Conservation (phyloP, 2,888 invertebrate genomes). For the Sabellastarte sp. region DNA sequence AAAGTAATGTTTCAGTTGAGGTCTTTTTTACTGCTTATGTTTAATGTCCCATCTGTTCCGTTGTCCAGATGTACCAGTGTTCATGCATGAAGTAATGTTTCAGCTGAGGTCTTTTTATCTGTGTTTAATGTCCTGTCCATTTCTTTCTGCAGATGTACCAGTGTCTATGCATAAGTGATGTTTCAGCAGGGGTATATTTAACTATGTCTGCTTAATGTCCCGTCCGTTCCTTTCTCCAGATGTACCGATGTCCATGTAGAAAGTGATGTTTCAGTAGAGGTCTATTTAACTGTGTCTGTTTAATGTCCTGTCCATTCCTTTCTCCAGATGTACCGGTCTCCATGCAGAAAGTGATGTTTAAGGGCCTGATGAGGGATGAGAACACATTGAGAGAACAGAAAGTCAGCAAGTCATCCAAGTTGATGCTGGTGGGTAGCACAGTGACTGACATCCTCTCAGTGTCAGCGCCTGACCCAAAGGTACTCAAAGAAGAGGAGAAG, state of each 20-base stretch:
- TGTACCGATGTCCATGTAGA: no score
- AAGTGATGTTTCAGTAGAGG: conserved; percentile 1
- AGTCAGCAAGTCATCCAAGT: conserved; percentile 75
- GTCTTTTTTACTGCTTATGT: no score
- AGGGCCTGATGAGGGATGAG: conserved; percentile 74
- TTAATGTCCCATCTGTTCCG: no score
- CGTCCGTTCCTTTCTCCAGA: no score
- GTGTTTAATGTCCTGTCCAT: no score
- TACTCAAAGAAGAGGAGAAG: conserved; percentile 51
- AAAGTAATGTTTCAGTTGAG: conserved; percentile 87
- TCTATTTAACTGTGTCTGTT: background rate
- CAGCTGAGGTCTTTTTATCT: no score
- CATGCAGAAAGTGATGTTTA: conserved; percentile 86
- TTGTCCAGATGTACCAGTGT: no score
- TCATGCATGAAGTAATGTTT: no score
- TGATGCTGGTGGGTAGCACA: conserved; percentile 88
- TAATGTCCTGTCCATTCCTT: conserved; percentile 7
- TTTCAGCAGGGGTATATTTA: no score
- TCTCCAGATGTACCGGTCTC: conserved; percentile 75
- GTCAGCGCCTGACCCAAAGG: conserved; percentile 67
- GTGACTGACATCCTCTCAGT: conserved; percentile 82
- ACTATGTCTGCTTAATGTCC: no score
- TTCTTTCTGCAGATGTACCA: no score
- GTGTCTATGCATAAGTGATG: no score
- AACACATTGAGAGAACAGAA: conserved; percentile 76